A percentile compares a stretch with the other conserved stretches of the same genome.
These are phyloP conservation scores for Pituophis catenifer DNA, from an alignment of 2,113 vertebrate species.

Conservation along the genomic window DNA sequence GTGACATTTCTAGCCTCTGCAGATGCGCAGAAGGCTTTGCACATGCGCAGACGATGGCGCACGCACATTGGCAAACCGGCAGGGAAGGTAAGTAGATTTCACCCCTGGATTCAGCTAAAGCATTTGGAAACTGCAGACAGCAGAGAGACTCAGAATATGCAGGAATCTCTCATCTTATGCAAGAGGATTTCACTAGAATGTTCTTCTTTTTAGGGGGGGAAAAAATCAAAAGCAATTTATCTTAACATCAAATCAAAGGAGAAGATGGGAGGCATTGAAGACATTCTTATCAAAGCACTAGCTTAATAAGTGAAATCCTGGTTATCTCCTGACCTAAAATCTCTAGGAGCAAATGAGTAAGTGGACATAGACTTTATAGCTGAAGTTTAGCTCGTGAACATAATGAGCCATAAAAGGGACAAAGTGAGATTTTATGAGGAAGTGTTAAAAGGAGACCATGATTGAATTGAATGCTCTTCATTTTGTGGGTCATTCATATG, in stretches of 20 bases:
- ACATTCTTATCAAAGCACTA: neutral
- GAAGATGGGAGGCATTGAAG: neutral
- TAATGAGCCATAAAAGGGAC: conserved; percentile 39
- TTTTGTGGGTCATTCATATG: conserved; percentile 34
- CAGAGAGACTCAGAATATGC: neutral
- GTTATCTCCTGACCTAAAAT: neutral
- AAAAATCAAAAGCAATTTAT: neutral
- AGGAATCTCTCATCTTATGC: neutral
- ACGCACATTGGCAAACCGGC: too few relatives aligned
- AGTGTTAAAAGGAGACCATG: conserved; percentile 19
- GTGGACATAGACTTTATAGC: neutral
- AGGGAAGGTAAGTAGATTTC: too few relatives aligned
- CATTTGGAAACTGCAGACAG: neutral
- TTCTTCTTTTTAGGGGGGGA: neutral
- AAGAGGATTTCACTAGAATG: neutral
- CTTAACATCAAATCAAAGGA: neutral
- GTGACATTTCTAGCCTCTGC: too few relatives aligned
- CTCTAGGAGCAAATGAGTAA: neutral
- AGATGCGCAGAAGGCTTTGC: too few relatives aligned
- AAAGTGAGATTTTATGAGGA: conserved; percentile 33
- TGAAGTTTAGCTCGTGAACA: conserved; percentile 55
- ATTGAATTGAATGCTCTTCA: conserved; percentile 45
- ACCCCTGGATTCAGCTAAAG: neutral
- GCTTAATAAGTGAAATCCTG: neutral
- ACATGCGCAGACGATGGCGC: too few relatives aligned